phyloP scores from a whole-genome alignment of 2,113 vertebrate genomes.

The Rhagologus leucostigma region DNA sequence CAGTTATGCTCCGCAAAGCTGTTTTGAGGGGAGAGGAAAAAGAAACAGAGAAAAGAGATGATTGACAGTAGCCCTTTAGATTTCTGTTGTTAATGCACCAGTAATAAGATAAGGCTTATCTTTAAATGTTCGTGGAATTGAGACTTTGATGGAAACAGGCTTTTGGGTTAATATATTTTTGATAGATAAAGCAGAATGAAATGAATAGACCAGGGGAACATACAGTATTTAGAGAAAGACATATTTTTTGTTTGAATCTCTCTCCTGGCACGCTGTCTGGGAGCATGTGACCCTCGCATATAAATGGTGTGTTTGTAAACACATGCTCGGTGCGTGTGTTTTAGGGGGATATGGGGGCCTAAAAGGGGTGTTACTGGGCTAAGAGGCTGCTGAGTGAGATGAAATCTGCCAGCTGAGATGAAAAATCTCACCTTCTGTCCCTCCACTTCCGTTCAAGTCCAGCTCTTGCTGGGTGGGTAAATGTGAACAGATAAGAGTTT shows the following conservation, averaged over 20 bases:
- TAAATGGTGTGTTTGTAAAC: neutral
- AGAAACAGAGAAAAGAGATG: constrained; percentile 13
- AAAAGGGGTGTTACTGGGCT: neutral
- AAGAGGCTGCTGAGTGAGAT: neutral
- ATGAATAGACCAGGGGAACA: constrained; percentile 50
- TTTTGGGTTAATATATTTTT: constrained; percentile 81
- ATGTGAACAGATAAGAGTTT: neutral
- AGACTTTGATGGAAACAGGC: constrained; percentile 79
- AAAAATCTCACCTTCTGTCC: neutral
- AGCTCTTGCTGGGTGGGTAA: neutral
- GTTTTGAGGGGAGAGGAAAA: neutral
- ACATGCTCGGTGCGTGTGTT: accelerated
- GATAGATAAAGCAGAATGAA: constrained; percentile 75
- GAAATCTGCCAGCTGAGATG: neutral
- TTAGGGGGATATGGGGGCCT: accelerated
- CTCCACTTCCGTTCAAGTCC: neutral
- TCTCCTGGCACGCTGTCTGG: neutral
- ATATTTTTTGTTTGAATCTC: constrained; percentile 19
- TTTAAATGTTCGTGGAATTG: constrained; percentile 75
- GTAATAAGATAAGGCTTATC: constrained; percentile 82
- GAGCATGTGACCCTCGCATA: neutral
- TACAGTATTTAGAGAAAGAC: constrained; percentile 17
- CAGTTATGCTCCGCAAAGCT: neutral
- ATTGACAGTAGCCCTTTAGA: constrained; percentile 69
- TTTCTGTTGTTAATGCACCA: constrained; percentile 75